Conservation (phyloP, 2,888 invertebrate genomes). For the Alcis repandata region DNA sequence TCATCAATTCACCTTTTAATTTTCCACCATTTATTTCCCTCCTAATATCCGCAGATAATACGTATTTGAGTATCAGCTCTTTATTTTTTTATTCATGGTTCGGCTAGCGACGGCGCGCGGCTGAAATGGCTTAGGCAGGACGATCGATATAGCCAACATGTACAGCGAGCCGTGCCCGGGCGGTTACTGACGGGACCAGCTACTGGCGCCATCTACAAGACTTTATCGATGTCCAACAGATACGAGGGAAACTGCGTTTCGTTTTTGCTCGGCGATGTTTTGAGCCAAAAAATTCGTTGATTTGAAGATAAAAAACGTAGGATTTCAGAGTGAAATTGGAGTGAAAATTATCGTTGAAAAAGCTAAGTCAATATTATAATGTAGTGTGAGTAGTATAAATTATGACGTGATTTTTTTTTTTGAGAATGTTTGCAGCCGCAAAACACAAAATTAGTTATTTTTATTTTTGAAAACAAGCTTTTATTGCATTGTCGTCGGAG, state of each 20-base stretch:
- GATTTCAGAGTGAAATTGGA: too few relatives aligned
- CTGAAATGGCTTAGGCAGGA: conserved; percentile 19
- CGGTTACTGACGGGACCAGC: conserved; percentile 63
- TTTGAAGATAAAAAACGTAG: too few relatives aligned
- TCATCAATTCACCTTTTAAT: conserved; percentile 5
- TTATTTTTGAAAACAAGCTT: too few relatives aligned
- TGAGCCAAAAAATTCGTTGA: too few relatives aligned
- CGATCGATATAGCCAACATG: conserved; percentile 45
- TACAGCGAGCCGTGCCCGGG: conserved; percentile 69
- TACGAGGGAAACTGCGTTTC: conserved; percentile 45
- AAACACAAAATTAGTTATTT: too few relatives aligned
- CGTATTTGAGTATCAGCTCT: conserved; percentile 23
- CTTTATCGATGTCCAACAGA: conserved; percentile 56
- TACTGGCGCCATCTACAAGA: conserved; percentile 57
- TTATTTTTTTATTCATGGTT: conserved; percentile 53
- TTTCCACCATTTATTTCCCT: neutral
- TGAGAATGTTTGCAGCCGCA: too few relatives aligned
- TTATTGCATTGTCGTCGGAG: too few relatives aligned
- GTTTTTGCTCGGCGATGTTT: conserved; percentile 32
- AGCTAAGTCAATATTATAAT: too few relatives aligned
- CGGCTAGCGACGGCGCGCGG: conserved; percentile 32
- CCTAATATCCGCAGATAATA: neutral
- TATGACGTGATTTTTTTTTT: too few relatives aligned
- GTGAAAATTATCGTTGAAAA: too few relatives aligned
- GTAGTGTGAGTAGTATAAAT: too few relatives aligned